A percentile compares a stretch with the other conserved stretches of the same genome.
These are phyloP conservation scores for Microtus oregoni DNA, from an alignment of 2,113 vertebrate species.

Conservation along the genomic window DNA sequence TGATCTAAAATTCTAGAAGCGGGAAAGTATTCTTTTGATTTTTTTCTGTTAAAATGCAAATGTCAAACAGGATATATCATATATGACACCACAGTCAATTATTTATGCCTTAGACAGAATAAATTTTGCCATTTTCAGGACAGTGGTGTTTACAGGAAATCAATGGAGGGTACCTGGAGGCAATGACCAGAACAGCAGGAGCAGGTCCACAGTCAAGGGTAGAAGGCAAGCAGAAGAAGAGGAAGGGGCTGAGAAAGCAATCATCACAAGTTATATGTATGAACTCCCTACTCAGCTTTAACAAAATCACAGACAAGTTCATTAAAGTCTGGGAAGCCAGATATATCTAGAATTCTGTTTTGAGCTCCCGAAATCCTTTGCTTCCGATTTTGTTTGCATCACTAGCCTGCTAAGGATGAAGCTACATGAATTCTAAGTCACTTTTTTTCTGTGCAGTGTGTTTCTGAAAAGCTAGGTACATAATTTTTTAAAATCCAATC, in stretches of 20 bases:
- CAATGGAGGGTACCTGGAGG: neutral
- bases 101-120: neutral
- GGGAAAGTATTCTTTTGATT: neutral
- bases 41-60: slow-evolving; percentile 53
- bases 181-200: neutral
- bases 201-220: no score
- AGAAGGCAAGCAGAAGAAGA: neutral
- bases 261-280: neutral
- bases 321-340: neutral
- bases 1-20: slow-evolving; percentile 25
- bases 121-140: neutral
- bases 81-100: neutral
- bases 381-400: slow-evolving; percentile 26
- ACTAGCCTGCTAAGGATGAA: neutral
- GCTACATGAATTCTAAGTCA: neutral
- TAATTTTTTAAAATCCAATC: slow-evolving; percentile 56
- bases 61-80: neutral
- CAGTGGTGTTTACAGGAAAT: neutral
- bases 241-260: neutral
- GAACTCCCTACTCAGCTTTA: neutral
- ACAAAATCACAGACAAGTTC: neutral
- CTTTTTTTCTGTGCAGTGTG: neutral
- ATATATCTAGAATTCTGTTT: neutral
- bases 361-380: slow-evolving; percentile 10
- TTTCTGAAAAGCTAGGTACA: slow-evolving; percentile 46